Conservation (phyloP, 2,888 invertebrate species). For the Acrobasis repandana region DNA sequence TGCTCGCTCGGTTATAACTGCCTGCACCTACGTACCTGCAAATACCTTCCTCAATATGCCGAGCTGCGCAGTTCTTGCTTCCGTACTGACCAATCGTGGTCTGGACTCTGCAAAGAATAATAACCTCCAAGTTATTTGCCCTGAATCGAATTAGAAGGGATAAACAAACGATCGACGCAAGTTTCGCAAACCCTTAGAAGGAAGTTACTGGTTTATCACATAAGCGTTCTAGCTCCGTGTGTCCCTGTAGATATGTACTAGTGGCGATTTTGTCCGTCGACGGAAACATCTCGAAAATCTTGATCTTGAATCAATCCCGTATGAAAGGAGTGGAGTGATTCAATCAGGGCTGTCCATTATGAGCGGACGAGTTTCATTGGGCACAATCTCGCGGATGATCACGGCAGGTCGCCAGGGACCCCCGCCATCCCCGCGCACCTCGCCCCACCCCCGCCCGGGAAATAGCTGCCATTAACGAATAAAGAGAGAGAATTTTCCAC, state of each 20-base stretch:
- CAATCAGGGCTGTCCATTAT: constrained; percentile 67
- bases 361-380: constrained; percentile 54
- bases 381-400: constrained; percentile 60
- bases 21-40: no score
- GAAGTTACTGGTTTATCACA: neutral
- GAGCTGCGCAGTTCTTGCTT: no score
- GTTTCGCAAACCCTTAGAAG: neutral
- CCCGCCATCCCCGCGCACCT: constrained; percentile 20
- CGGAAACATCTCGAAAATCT: constrained; percentile 44
- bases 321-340: constrained; percentile 64
- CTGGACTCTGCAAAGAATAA: no score
- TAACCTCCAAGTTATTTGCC: no score
- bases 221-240: neutral
- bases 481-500: constrained; percentile 62
- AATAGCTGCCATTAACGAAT: constrained; percentile 64
- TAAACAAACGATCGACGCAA: no score
- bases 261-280: constrained; percentile 32
- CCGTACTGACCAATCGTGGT: no score
- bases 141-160: no score
- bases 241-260: neutral
- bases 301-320: constrained; percentile 58
- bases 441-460: constrained; percentile 37
- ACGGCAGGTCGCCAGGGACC: constrained; percentile 38
- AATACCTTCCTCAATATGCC: no score
- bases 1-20: no score